Conservation (phyloP, 2,797 vertebrate genomes). For the Chrosomus eos region DNA sequence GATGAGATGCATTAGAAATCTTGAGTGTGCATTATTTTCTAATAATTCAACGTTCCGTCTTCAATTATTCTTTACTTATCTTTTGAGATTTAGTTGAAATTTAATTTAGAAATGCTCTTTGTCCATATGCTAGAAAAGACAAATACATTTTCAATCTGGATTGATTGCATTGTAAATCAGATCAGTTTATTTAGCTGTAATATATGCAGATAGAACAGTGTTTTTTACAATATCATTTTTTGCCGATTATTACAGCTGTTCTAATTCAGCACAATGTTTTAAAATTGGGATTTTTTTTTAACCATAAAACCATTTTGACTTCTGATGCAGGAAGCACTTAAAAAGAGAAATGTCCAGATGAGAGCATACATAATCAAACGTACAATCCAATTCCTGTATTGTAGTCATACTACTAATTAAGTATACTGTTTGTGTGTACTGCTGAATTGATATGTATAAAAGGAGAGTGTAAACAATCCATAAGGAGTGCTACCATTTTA, state of each 20-base stretch:
- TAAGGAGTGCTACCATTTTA: neutral
- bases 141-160: neutral
- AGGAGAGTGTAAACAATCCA: neutral
- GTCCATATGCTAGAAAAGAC: neutral
- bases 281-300: neutral
- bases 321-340: constrained; percentile 2
- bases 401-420: neutral
- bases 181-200: constrained; percentile 7
- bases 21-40: too few relatives aligned
- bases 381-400: neutral
- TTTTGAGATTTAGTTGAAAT: neutral
- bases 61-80: neutral
- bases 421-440: neutral
- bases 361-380: neutral
- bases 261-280: neutral
- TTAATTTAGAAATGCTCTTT: neutral
- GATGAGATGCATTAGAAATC: neutral
- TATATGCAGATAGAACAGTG: neutral
- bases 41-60: too few relatives aligned
- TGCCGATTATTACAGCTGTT: neutral
- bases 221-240: neutral
- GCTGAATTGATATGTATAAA: constrained; percentile 30
- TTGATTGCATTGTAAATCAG: neutral
- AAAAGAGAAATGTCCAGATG: neutral
- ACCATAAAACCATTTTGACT: neutral